Base-by-base conservation (phyloP, 2,888 invertebrate genomes). In the Flexamia atlantica region DNA sequence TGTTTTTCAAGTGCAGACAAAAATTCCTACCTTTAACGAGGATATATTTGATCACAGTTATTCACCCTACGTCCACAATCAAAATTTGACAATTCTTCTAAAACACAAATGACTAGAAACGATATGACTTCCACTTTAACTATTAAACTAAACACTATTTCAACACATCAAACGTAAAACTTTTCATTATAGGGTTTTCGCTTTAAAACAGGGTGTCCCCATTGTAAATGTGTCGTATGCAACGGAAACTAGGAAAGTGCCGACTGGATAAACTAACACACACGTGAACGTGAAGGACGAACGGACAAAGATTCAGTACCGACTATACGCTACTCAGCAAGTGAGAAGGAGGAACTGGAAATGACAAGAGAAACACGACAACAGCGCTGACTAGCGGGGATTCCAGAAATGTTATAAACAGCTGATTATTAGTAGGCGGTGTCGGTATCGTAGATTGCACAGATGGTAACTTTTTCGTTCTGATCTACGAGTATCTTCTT, bases 161-260 rank as follows among this genome's bases (percentile, higher is more conserved):
- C 4, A 53, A 53, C 9, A 36, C 36, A 4, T 4, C 36, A 7
- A 36, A n/a, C 10, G 7, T 9, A 23, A 53, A 12, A 23, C 23
- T 20, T 3, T 4, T 12, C 53, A 53, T 53, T 20, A 50, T 50
- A 14, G 53, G 4, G 7, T 53, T 53, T 50, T 53, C 23, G 20
- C 23, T 53, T 53, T 53, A 53, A 53, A 53, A 53, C 53, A 53
- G 20, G 53, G 20, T 53, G 53, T 53, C 53, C 53, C 53, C 53
- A 53, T 53, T 20, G 23, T 53, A 23, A 4, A 53, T 2, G 14
- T 23, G 9, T n/a, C 14, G 7, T 7, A 53, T 53, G 7, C 7
- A 46, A 46, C 20, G 46, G 17, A 46, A 7, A 46, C 46, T 7
- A 46, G 46, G 46, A 46, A 46, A 46, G 7, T 46, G n/a, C 17